Evolutionary conservation across 2,797 vertebrate species (phyloP), one percentile per base, ranked within the genome.

Genomic region (Lepilemur ruficaudatus): DNA sequence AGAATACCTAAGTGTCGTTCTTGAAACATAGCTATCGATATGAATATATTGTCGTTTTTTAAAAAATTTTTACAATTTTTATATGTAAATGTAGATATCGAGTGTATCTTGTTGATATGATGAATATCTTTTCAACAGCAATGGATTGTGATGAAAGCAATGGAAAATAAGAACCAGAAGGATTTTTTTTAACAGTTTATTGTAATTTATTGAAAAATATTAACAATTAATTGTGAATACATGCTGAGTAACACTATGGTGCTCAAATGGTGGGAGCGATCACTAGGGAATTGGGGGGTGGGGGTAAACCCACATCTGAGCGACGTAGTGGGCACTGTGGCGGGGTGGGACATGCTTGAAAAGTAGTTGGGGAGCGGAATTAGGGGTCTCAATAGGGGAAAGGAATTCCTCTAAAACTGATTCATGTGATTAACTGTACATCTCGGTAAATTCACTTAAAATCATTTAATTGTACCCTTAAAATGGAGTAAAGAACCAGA

Each of bases 141-240:
- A 79, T 84, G 22, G 50, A 25, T 43, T 59, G 23, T 43, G 63
- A 80, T 86, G 81, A 91, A 95, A 85, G 20, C 11, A 65, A 72
- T 84, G 41, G 50, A 69, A 95, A 93, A 59, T 73, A 82, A 50
- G 52, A 72, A 73, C 22, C 18, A 67, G 14, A 38, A 38, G 38
- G 38, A 38, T 38, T 38, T 38, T 38, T 38, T 38, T 38, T 38
- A 91, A 43, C 65, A 96, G n/a, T 92, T 95, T 89, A 94, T 75
- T 67, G 67, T 94, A 97, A 90, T 35, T 96, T 41, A 93, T 70
- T 52, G 41, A 98, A 80, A 59, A 93, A 82, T 92, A 65, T 90
- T 95, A 90, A 79, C 82, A 94, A 70, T 80, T 94, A 70, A 88
- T 97, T 78, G 48, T 91, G 89, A 95, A 83, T 65, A 96, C 59